These are phyloP conservation scores for Parasteatoda lunata DNA, from an alignment of 2,888 invertebrate genomes.

Conservation along the genomic window DNA sequence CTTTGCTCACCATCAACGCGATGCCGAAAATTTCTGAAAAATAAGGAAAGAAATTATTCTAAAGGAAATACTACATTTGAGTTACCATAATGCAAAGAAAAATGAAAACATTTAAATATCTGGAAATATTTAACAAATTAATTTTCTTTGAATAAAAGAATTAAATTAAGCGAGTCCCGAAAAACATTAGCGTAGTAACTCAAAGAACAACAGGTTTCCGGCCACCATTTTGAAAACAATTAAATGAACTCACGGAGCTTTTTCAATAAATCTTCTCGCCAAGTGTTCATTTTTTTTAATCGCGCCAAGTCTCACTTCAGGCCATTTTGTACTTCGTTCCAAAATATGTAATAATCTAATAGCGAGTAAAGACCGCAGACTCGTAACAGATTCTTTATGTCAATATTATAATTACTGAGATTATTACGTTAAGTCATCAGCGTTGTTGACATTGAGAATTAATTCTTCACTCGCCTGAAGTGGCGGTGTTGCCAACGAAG, in stretches of 20 bases:
- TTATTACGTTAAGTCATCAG: slow-evolving; percentile 68
- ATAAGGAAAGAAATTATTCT: no score
- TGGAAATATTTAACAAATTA: no score
- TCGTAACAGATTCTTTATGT: slow-evolving; percentile 68
- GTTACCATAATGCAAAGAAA: no score
- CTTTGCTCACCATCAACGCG: no score
- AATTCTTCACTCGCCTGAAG: slow-evolving; percentile 59
- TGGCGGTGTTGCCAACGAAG: slow-evolving; percentile 33
- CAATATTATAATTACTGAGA: slow-evolving; percentile 68
- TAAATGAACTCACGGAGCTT: slow-evolving; percentile 54
- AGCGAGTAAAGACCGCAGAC: slow-evolving; percentile 62
- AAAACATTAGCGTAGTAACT: no score
- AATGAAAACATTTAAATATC: no score
- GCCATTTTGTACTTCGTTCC: slow-evolving; percentile 60
- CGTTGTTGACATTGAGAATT: slow-evolving; percentile 68
- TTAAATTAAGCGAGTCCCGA: no score
- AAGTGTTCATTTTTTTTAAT: slow-evolving; percentile 23
- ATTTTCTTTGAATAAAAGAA: no score
- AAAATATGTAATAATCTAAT: slow-evolving; percentile 68
- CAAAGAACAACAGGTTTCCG: slow-evolving; percentile 60
- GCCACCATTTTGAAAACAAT: slow-evolving; percentile 64
- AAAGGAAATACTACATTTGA: no score
- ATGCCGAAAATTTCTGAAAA: no score
- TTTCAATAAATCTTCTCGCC: slow-evolving; percentile 64
- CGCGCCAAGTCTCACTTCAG: background rate